These are phyloP conservation scores for Pristionchus arcanus DNA, from an alignment of 2,888 invertebrate genomes.

Conservation along the genomic window DNA sequence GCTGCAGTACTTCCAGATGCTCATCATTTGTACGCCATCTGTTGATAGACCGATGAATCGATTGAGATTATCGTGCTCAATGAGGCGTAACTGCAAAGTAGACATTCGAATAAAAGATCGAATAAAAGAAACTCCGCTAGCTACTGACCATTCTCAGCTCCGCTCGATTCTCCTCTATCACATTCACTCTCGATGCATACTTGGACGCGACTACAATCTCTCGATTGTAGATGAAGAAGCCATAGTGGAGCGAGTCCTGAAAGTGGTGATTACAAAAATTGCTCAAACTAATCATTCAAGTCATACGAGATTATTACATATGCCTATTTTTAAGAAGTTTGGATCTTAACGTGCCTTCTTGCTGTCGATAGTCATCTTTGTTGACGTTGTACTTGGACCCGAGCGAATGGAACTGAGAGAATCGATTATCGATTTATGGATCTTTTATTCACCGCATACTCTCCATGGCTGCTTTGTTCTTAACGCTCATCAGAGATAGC, in stretches of 20 bases:
- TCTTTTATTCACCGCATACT: conserved; percentile 6
- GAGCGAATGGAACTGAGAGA: conserved; percentile 63
- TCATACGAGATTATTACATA: not conserved
- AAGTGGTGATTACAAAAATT: not conserved
- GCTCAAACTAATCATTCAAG: not conserved
- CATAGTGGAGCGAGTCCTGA: conserved; percentile 38
- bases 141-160: conserved; percentile 55
- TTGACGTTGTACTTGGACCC: conserved; percentile 58
- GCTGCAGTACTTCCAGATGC: conserved; percentile 51
- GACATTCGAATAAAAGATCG: too few relatives aligned
- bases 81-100: not conserved
- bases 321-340: not conserved
- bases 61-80: conserved; percentile 51
- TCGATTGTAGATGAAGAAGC: conserved; percentile 46
- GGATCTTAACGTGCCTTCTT: not conserved
- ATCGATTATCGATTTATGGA: not conserved
- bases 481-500: conserved; percentile 45
- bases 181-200: not conserved
- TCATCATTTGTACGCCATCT: conserved; percentile 38
- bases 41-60: conserved; percentile 35
- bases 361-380: conserved; percentile 26
- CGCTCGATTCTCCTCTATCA: not conserved
- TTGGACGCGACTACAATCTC: conserved; percentile 22
- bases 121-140: too few relatives aligned
- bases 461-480: conserved; percentile 56